These are phyloP conservation scores for Antheraea yamamai DNA, from an alignment of 2,888 invertebrate genomes.

Conservation along the genomic window DNA sequence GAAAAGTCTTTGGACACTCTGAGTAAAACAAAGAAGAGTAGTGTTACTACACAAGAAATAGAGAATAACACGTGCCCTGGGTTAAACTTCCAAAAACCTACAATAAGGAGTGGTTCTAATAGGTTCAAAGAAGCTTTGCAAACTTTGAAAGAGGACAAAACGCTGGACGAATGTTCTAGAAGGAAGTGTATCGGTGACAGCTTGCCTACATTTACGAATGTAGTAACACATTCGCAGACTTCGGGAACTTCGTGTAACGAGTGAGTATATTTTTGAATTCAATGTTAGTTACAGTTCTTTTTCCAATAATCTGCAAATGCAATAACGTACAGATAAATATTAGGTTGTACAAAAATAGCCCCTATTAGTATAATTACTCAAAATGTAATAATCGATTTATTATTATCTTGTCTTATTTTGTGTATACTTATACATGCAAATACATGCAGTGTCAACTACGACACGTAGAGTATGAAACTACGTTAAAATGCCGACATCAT, in stretches of 20 bases:
- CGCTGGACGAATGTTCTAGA: conserved; percentile 60
- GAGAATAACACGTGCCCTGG: conserved; percentile 68
- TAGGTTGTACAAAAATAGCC: neutral
- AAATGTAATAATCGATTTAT: neutral
- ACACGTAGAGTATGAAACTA: too few species aligned
- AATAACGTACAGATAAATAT: neutral
- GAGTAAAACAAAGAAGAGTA: conserved; percentile 69
- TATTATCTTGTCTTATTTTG: neutral
- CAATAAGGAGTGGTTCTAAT: conserved; percentile 69
- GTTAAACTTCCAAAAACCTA: conserved; percentile 70
- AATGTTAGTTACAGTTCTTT: neutral
- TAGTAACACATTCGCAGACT: conserved; percentile 75
- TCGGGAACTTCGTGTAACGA: conserved; percentile 76
- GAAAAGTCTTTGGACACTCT: conserved; percentile 71
- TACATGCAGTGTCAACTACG: too few species aligned
- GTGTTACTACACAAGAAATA: conserved; percentile 72
- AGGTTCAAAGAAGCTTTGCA: conserved; percentile 65
- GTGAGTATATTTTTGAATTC: conserved; percentile 60
- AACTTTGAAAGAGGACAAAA: conserved; percentile 65
- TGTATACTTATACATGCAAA: neutral
- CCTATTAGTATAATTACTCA: neutral
- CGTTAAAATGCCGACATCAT: too few species aligned
- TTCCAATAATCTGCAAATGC: neutral
- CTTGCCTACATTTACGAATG: conserved; percentile 70
- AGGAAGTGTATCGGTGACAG: conserved; percentile 70